Evolutionary conservation across 2,888 invertebrate species (phyloP).

Genomic region (Agrilus cyanescens): DNA sequence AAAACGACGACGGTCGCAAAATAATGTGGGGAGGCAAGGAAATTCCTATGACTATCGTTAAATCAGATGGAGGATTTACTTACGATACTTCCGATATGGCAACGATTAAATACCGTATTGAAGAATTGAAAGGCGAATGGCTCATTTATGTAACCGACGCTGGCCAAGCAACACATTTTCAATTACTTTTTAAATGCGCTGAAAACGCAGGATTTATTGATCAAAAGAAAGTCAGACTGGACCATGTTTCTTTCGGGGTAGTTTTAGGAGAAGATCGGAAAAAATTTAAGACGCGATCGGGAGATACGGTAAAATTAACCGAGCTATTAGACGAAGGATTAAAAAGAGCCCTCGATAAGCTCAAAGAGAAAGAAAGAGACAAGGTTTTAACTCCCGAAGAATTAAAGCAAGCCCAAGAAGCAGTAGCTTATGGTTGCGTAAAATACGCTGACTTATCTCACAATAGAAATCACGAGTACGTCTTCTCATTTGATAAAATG

Average conservation of each 20-base stretch:
- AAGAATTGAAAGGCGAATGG: conserved; percentile 81
- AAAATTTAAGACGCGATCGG: conserved; percentile 97
- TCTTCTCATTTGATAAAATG: conserved; percentile 99
- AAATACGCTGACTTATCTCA: conserved; percentile 96
- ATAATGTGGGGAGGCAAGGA: conserved; percentile 68
- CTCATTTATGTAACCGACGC: conserved; percentile 88
- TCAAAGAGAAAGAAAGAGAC: conserved; percentile 78
- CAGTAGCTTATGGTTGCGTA: conserved; percentile 95
- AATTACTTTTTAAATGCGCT: conserved; percentile 68
- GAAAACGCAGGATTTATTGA: conserved; percentile 59
- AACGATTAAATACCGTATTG: conserved; percentile 68
- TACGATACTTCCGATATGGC: conserved; percentile 99
- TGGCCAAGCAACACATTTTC: conserved; percentile 74
- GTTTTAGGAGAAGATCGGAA: conserved; percentile 98
- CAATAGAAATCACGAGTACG: conserved; percentile 85
- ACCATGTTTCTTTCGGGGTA: conserved; percentile 93
- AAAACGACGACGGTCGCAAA: conserved; percentile 70
- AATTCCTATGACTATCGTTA: conserved; percentile 87
- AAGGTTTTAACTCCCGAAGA: conserved; percentile 72
- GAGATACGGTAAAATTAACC: conserved; percentile 75
- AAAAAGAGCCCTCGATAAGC: conserved; percentile 66
- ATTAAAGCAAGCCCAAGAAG: conserved; percentile 70
- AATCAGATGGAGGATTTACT: conserved; percentile 94
- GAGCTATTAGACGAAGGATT: conserved; percentile 89
- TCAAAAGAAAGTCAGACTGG: conserved; percentile 53